Evolutionary conservation across 2,113 vertebrate species (phyloP).

Genomic region (Leptosomus discolor): DNA sequence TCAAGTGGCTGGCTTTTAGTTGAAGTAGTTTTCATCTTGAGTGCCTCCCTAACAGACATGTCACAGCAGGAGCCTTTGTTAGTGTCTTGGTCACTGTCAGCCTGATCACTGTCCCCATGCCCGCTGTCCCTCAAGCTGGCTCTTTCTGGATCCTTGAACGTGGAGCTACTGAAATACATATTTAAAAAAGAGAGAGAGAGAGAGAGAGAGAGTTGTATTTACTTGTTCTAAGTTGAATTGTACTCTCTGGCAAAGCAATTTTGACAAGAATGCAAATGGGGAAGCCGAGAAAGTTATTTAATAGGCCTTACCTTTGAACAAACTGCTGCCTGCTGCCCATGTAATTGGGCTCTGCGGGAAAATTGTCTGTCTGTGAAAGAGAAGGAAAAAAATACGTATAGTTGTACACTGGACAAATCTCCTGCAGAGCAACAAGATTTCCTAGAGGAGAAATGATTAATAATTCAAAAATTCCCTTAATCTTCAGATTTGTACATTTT

Average conservation of each 20-base stretch:
- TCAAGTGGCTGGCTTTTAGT: slow-evolving; percentile 92
- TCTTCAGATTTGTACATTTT: slow-evolving; percentile 85
- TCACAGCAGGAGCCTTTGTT: slow-evolving; percentile 99
- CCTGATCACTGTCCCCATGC: slow-evolving; percentile 99
- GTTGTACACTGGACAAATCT: slow-evolving; percentile 83
- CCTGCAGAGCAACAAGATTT: slow-evolving; percentile 89
- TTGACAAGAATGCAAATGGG: slow-evolving; percentile 77
- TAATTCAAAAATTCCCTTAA: slow-evolving; percentile 85
- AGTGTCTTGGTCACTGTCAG: slow-evolving; percentile 99
- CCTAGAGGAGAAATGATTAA: slow-evolving; percentile 88
- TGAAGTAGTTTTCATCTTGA: slow-evolving; percentile 96
- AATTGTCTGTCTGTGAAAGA: slow-evolving; percentile 98
- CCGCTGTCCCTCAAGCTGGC: slow-evolving; percentile 99
- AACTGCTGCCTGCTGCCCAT: slow-evolving; percentile 99
- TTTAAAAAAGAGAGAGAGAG: not conserved
- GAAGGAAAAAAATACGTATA: slow-evolving; percentile 88
- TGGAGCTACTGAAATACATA: slow-evolving; percentile 89
- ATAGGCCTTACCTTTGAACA: slow-evolving; percentile 98
- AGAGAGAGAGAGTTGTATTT: slow-evolving; percentile 71
- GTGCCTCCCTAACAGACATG: slow-evolving; percentile 98
- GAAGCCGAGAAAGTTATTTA: slow-evolving; percentile 83
- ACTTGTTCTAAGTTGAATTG: slow-evolving; percentile 71
- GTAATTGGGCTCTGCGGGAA: slow-evolving; percentile 99
- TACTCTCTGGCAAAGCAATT: slow-evolving; percentile 77
- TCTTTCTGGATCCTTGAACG: slow-evolving; percentile 98